Conservation (phyloP, 2,888 invertebrate species). For the Ischnura elegans region DNA sequence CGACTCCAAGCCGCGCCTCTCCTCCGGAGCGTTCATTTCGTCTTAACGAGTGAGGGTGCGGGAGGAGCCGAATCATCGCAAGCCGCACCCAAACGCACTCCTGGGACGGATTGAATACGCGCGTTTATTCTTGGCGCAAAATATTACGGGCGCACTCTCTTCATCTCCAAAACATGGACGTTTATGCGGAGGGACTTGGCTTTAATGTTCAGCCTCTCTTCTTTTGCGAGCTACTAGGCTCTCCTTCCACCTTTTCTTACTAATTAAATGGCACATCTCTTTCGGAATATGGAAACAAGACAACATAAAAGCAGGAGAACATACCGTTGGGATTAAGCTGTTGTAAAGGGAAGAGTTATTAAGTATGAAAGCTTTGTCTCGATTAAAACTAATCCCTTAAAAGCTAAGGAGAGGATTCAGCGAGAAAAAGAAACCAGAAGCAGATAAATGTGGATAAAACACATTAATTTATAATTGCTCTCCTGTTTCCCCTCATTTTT, state of each 20-base stretch:
- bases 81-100: neutral
- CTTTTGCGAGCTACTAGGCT: neutral
- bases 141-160: neutral
- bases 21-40: neutral
- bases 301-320: neutral
- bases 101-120: neutral
- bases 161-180: neutral
- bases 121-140: neutral
- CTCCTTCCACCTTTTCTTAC: neutral
- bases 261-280: neutral
- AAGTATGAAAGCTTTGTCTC: neutral
- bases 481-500: too few species aligned
- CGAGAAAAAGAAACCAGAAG: too few species aligned
- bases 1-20: neutral
- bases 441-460: too few species aligned
- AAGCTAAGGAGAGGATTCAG: too few species aligned
- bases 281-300: neutral
- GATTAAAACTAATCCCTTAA: too few species aligned
- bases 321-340: too few species aligned
- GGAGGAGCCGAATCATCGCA: too few species aligned
- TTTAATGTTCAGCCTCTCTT: neutral
- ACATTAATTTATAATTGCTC: too few species aligned
- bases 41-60: neutral
- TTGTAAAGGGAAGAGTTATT: too few species aligned
- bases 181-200: neutral